Percentiles rank a stretch among this genome's conserved stretches.
phyloP scores from a whole-genome alignment of 2,888 invertebrate species.

The Drosophila kambysellisi region DNA sequence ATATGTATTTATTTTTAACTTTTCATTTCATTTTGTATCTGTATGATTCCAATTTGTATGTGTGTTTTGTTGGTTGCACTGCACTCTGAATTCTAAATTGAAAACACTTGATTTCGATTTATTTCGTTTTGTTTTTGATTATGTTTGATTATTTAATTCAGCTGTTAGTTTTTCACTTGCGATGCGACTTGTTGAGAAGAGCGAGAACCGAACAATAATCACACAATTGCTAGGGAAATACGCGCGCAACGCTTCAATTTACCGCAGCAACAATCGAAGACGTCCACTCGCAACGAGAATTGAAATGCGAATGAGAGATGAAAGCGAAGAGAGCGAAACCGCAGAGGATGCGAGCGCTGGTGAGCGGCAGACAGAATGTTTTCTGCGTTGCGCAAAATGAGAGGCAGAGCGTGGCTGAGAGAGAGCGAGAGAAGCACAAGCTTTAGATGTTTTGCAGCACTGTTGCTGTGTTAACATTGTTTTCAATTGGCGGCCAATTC shows the following conservation, averaged over 20 bases:
- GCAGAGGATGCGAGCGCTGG: constrained; percentile 45
- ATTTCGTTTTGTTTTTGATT: constrained; percentile 15
- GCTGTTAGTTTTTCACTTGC: constrained; percentile 53
- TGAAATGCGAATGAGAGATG: constrained; percentile 64
- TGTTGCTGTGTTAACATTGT: constrained; percentile 5
- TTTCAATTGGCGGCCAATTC: constrained; percentile 1
- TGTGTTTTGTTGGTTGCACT: constrained; percentile 37
- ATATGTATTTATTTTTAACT: constrained; percentile 77
- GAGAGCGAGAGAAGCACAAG: constrained; percentile 6
- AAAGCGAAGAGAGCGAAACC: constrained; percentile 49
- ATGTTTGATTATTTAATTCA: constrained; percentile 35
- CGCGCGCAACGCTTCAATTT: constrained; percentile 56
- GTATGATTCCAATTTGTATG: constrained; percentile 49
- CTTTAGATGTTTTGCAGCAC: constrained; percentile 24
- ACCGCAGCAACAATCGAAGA: constrained; percentile 55
- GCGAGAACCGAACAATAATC: constrained; percentile 45
- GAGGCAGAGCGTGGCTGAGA: constrained; percentile 8
- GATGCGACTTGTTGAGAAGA: constrained; percentile 71
- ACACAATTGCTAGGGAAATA: constrained; percentile 53
- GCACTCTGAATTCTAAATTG: constrained; percentile 44
- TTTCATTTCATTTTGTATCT: constrained; percentile 78
- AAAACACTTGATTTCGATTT: constrained; percentile 36
- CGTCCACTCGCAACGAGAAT: constrained; percentile 66
- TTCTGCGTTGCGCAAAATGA: constrained; percentile 54
- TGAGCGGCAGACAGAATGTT: constrained; percentile 32